These are phyloP conservation scores for Equus quagga DNA, from an alignment of 2,113 vertebrate species.

Conservation along the genomic window DNA sequence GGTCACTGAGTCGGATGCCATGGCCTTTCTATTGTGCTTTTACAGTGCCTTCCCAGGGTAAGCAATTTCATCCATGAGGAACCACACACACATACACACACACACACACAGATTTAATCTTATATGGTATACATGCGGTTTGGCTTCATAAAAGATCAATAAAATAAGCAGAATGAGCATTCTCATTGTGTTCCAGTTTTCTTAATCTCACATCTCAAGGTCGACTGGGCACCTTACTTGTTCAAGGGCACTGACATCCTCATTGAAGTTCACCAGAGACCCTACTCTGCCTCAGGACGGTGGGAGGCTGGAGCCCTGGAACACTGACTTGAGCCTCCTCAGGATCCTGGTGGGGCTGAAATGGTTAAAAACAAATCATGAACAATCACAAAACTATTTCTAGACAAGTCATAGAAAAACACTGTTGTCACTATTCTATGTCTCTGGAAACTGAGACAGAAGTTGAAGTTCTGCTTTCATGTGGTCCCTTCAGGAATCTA, in stretches of 20 bases:
- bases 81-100: neutral
- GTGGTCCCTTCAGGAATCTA: neutral
- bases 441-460: neutral
- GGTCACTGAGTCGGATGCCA: too few species aligned
- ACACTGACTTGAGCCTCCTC: neutral
- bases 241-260: fast-evolving
- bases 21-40: neutral
- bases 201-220: neutral
- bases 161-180: neutral
- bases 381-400: neutral
- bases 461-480: neutral
- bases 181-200: neutral
- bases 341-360: neutral
- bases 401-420: neutral
- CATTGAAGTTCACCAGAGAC: neutral
- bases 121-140: neutral
- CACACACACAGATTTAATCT: neutral
- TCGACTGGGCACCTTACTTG: too few species aligned
- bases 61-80: neutral
- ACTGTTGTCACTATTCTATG: neutral
- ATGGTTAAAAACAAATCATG: neutral
- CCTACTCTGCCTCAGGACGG: neutral
- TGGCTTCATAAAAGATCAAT: neutral
- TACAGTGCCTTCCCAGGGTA: neutral
- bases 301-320: too few species aligned